Evolutionary conservation across 2,113 vertebrate genomes (phyloP), one percentile per base, ranked within the genome.

Genomic region (Crotalus helleri): DNA sequence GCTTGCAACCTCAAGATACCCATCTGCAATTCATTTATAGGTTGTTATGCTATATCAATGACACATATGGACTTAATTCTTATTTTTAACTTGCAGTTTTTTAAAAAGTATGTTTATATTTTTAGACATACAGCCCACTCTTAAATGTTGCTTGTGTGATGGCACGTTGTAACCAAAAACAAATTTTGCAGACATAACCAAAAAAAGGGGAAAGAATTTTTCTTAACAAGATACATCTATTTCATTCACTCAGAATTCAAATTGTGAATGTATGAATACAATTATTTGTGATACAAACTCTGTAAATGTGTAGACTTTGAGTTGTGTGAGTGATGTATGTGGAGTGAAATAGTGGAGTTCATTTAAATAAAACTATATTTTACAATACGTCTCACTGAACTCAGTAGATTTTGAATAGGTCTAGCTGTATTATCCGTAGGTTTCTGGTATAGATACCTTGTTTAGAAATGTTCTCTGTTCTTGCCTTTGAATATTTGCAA

Each of bases 181-280:
- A 46, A 61, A 58, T 58, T 58, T n/a, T 2, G 0, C 46, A 33
- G 26, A 94, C 81, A 13, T 90, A 85, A 33, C 69, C 7, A 58
- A 13, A 24, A n/a, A 57, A 29, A 54, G 51, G 51, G 59, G 39
- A 87, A 51, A 57, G 7, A 19, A 0, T 2, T 11, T 58, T 23
- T 29, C 17, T 39, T 17, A 87, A 6, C n/a, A 88, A 87, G 29
- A 39, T 46, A 53, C 29, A 87, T 33, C 10, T 19, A 54, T 53
- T 33, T 33, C 13, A 11, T 54, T 1, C 17, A 81, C 7, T 19
- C 33, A 39, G 74, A 0, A 53, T 39, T 26, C 85, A 94, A 94
- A 86, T 29, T 85, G 3, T 17, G 12, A 12, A 94, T 53, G 49
- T 26, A 69, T 85, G 95, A 95, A 92, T 58, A 93, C n/a, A 59